A percentile compares a stretch with the other conserved stretches of the same genome.
Conservation (phyloP, 2,888 invertebrate genomes). For the Xanthorhoe designata region DNA sequence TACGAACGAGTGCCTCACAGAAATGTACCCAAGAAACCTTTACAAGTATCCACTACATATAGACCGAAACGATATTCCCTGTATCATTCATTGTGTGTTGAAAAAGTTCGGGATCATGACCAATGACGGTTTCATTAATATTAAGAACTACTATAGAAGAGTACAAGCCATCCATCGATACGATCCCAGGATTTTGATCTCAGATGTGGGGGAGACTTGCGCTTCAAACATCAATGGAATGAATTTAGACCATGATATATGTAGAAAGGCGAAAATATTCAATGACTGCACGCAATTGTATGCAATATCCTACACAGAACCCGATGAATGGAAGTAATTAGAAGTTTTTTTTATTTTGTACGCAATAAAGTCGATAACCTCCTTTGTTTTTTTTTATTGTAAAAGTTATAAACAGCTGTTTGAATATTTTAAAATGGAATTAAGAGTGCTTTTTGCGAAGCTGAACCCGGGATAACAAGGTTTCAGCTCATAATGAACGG, state of each 20-base stretch:
- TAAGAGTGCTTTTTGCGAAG: constrained; percentile 41
- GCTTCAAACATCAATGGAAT: constrained; percentile 77
- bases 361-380: constrained; percentile 52
- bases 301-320: constrained; percentile 70
- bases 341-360: constrained; percentile 45
- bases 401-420: constrained; percentile 36
- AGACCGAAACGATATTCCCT: constrained; percentile 76
- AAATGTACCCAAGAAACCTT: constrained; percentile 77
- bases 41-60: constrained; percentile 75
- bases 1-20: constrained; percentile 70
- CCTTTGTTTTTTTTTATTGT: constrained; percentile 48
- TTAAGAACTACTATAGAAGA: constrained; percentile 74
- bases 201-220: constrained; percentile 79
- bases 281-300: constrained; percentile 80
- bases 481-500: constrained; percentile 49
- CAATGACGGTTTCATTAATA: constrained; percentile 75
- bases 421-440: constrained; percentile 44
- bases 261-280: constrained; percentile 80
- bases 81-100: constrained; percentile 78
- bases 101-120: constrained; percentile 81
- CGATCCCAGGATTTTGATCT: constrained; percentile 77
- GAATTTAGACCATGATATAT: constrained; percentile 79
- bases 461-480: constrained; percentile 44
- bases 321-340: constrained; percentile 51
- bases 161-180: constrained; percentile 78